Conservation (phyloP, 2,888 invertebrate genomes). For the Caenorhabditis plicata region DNA sequence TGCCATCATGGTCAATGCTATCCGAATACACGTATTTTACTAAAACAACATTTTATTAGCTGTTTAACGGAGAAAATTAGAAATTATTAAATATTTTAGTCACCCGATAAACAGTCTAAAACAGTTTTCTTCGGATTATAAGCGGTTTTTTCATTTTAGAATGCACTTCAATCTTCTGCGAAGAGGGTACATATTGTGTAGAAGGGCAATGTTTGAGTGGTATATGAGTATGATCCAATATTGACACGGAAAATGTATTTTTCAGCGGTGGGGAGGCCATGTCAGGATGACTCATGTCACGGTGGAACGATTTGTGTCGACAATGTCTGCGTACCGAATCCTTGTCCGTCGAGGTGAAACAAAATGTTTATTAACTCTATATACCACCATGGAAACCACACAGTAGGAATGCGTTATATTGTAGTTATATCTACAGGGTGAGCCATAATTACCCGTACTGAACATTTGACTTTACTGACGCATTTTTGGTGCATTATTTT, state of each 20-base stretch:
- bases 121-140: neutral
- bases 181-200: constrained; percentile 40
- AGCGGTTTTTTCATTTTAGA: constrained; percentile 27
- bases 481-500: no score
- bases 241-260: neutral
- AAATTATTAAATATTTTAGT: no score
- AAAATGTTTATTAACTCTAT: neutral
- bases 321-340: constrained; percentile 42
- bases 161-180: constrained; percentile 48
- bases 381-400: no score
- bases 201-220: constrained; percentile 44
- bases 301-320: constrained; percentile 40
- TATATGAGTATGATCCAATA: neutral
- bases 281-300: constrained; percentile 40
- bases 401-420: neutral
- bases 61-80: neutral
- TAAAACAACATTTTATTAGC: neutral
- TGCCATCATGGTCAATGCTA: constrained; percentile 47
- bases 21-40: constrained; percentile 32
- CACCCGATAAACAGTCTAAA: no score
- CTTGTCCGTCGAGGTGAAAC: constrained; percentile 35
- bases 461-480: no score
- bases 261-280: constrained; percentile 35
- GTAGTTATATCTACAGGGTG: no score
- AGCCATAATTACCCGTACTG: no score